Base-by-base conservation (phyloP, 2,888 invertebrate genomes). In the Temnothorax unifasciatus region DNA sequence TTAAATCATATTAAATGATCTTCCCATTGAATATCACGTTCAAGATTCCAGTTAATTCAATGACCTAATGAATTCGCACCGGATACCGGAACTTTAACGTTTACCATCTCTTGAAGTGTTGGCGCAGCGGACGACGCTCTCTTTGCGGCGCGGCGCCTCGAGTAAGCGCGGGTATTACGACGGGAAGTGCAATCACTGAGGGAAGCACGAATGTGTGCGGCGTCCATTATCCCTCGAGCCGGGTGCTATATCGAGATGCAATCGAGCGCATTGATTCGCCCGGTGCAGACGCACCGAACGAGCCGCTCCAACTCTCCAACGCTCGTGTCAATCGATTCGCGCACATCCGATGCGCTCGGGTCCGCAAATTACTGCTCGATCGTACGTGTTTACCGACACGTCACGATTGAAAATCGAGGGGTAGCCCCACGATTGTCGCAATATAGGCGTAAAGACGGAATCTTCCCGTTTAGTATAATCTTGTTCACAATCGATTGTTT, bases 191-290 rank as follows among this genome's bases (percentile, higher is more conserved):
- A 54, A 52, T 71, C 71, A 25, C 25, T n/a, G 73, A 73, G 73
- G 57, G 57, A 59, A 59, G 44, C 41, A 13, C 41, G 50, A 63
- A 75, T 71, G 44, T 64, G 44, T 64, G 41, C 71, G 54, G n/a
- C 54, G 29, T 41, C 54, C 73, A 77, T 77, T 77, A 77, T 66
- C 73, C 73, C 44, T 8, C 9, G 52, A 68, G 68, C 6, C 50
- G 38, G 25, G n/a, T 71, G 73, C 38, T 66, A 75, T 61, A 82
- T 75, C 82, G 76, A 76, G 63, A 76, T 75, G 61, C 63, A 75
- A 82, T 38, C 87, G 85, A 87, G 87, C 82, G 82, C 82, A 82
- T 89, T 87, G 82, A 82, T 87, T 85, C 89, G 38, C 38, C 59
- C 57, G 34, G 52, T 71, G 59, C 47, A 34, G 44, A n/a, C 18